These are phyloP conservation scores for Paracanthobrama guichenoti DNA, from an alignment of 2,113 vertebrate species.

Conservation along the genomic window DNA sequence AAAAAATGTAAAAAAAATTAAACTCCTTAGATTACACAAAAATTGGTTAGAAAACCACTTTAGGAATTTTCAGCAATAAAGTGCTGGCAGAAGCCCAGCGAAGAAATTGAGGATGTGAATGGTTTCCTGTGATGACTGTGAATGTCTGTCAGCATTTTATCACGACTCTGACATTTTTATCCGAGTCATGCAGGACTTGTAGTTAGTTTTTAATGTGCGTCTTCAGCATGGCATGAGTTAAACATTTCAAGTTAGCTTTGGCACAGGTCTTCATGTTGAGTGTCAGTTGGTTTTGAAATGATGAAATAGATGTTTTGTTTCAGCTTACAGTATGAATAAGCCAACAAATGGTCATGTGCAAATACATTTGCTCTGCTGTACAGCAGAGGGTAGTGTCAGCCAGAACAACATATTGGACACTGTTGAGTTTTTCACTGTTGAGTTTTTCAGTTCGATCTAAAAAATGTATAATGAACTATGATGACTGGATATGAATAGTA, in stretches of 20 bases:
- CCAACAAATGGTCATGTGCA: neutral
- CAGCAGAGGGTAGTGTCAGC: conserved; percentile 49
- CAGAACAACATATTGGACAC: neutral
- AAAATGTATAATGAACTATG: neutral
- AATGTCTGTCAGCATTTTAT: neutral
- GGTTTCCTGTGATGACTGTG: conserved; percentile 16
- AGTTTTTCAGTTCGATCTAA: neutral
- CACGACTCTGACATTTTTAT: neutral
- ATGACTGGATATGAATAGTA: neutral
- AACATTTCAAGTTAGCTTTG: neutral
- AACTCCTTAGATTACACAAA: neutral
- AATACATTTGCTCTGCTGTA: neutral
- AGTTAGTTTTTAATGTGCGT: neutral
- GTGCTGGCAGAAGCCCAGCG: neutral
- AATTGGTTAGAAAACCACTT: neutral
- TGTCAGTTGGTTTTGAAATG: neutral
- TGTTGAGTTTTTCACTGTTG: neutral
- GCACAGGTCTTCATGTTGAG: neutral
- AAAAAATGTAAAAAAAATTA: too few species aligned
- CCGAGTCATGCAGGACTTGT: neutral
- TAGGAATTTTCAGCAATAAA: neutral
- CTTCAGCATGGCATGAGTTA: neutral
- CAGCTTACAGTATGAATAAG: neutral
- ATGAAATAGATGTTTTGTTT: neutral
- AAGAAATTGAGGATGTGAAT: conserved; percentile 6